A percentile compares a stretch with the other conserved stretches of the same genome.
Conservation (phyloP, 2,888 invertebrate genomes). For the Apoderus coryli region DNA sequence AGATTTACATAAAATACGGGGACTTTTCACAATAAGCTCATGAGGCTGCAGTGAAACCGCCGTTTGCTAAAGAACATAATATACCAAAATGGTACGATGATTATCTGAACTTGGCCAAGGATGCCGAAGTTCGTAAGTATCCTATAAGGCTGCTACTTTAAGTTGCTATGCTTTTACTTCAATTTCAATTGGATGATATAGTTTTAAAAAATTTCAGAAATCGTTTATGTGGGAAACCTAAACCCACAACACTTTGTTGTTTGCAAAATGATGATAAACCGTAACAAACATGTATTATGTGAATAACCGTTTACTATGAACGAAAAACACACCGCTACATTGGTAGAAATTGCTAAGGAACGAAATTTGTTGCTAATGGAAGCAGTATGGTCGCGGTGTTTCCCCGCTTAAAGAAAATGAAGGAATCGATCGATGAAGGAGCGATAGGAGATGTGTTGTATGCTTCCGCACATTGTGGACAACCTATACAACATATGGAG, state of each 20-base stretch:
- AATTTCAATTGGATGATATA: constrained; percentile 4
- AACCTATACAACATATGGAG: constrained; percentile 38
- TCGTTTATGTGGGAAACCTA: constrained; percentile 69
- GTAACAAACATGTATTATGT: constrained; percentile 76
- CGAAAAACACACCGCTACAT: constrained; percentile 46
- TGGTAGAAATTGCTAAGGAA: constrained; percentile 47
- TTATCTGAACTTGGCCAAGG: constrained; percentile 63
- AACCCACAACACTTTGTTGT: constrained; percentile 63
- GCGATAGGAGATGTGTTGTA: constrained; percentile 56
- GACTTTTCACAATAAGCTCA: too few relatives aligned
- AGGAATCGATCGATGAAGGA: constrained; percentile 47
- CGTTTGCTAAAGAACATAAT: constrained; percentile 61
- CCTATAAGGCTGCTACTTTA: background rate
- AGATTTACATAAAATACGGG: too few relatives aligned
- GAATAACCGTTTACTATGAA: constrained; percentile 84
- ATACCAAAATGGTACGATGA: constrained; percentile 58
- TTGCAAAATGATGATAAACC: too few relatives aligned
- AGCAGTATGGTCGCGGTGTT: constrained; percentile 76
- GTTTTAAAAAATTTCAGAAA: constrained; percentile 37
- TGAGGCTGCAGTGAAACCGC: constrained; percentile 45
- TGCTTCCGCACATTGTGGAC: constrained; percentile 54
- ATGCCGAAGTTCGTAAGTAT: constrained; percentile 43
- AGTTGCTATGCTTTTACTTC: background rate
- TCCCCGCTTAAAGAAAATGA: constrained; percentile 62
- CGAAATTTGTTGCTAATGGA: constrained; percentile 75